Base-by-base conservation (phyloP, 2,113 vertebrate species). In the Cephalopterus ornatus region DNA sequence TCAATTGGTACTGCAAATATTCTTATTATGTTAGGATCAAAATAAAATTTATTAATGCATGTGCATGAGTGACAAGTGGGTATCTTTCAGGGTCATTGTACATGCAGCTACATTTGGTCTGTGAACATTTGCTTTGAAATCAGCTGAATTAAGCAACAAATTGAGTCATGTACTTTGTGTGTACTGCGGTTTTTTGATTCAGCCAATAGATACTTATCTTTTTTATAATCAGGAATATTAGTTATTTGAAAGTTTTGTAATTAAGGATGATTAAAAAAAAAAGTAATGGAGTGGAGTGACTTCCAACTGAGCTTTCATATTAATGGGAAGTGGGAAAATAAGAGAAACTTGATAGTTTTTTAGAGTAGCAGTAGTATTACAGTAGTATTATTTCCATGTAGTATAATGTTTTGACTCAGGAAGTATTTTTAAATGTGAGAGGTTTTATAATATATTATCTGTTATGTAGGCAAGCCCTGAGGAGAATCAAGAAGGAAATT, bases 401-500 rank as follows among this genome's bases (percentile, higher is more conserved):
- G 4, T 63, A 6, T 32, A 61, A 22, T 10, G 6, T 66, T 88
- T 75, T 89, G 49, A 39, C 6, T 16, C 21, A 74, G 56, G 39
- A 24, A 77, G 27, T 24, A 23, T 24, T 78, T 73, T 56, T 26
- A 35, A 56, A 70, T 79, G 44, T 41, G 23, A 75, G 21, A 3
- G 12, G 30, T 71, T 75, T 84, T 46, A 27, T 30, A 20, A 3
- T 53, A 5, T 61, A 35, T 79, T 87, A 28, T 73, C 27, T 94
- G 49, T 58, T 94, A 53, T 49, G 76, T 84, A 98, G 98, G 96
- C 97, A 59, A 98, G 97, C 23, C 98, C 98, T 95, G 98, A 98
- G 67, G 99, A 99, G 74, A 98, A 98, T 72, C 99, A 99, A 84
- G 99, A 99, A 72, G 98, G 98, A 41, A 98, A 99, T 39, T 99